phyloP scores from a whole-genome alignment of 2,888 invertebrate genomes.

The Synergus japonicus region DNA sequence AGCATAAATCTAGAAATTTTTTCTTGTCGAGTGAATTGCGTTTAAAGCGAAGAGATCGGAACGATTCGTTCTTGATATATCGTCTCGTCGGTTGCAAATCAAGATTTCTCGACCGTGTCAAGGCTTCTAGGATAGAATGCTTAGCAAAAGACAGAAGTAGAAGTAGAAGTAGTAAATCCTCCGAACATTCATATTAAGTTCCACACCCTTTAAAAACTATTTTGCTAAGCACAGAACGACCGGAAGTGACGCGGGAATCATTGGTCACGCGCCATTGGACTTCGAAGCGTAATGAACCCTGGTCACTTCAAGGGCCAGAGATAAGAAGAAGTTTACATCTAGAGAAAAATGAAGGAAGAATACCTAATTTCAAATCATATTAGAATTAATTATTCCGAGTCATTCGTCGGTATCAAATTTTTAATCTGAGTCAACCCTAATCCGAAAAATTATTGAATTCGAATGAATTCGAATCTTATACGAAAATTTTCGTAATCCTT shows the following conservation, averaged over 20 bases:
- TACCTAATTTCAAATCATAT: neutral
- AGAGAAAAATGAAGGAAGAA: neutral
- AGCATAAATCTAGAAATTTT: slow-evolving; percentile 30
- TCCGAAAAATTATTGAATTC: too few relatives aligned
- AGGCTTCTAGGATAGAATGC: slow-evolving; percentile 13
- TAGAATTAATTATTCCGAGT: neutral
- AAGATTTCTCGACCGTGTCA: slow-evolving; percentile 33
- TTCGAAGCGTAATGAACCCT: slow-evolving; percentile 59
- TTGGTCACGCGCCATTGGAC: slow-evolving; percentile 72
- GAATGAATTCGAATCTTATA: too few relatives aligned
- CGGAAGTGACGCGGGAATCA: slow-evolving; percentile 72
- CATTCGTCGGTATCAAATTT: too few relatives aligned
- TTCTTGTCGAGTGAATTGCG: slow-evolving; percentile 16
- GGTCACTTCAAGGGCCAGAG: slow-evolving; percentile 27
- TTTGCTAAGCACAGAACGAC: slow-evolving; percentile 54
- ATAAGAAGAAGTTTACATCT: neutral
- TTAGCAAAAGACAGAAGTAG: neutral
- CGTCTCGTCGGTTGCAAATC: slow-evolving; percentile 15
- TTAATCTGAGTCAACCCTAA: too few relatives aligned
- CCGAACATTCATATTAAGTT: slow-evolving; percentile 52
- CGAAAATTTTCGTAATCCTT: too few relatives aligned
- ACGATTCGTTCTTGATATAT: slow-evolving; percentile 9
- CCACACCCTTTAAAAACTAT: slow-evolving; percentile 51
- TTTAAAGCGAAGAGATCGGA: slow-evolving; percentile 9
- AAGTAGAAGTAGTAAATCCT: slow-evolving; percentile 8